These are phyloP conservation scores for Scophthalmus maximus DNA, from an alignment of 2,113 vertebrate species.

Conservation along the genomic window DNA sequence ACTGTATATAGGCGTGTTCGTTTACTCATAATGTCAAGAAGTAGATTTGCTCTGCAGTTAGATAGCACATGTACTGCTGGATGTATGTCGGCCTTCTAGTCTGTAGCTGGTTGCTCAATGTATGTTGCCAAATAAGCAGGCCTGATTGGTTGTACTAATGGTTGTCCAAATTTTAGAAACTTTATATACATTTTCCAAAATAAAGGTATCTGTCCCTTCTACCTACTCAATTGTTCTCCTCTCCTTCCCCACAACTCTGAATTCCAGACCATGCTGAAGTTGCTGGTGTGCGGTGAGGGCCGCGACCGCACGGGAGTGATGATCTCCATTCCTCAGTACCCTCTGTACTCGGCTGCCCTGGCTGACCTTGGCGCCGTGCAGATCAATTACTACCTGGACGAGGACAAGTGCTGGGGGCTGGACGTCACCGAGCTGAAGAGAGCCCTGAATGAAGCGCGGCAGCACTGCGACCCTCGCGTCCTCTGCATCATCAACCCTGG, in stretches of 20 bases:
- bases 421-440: conserved; percentile 85
- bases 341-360: conserved; percentile 90
- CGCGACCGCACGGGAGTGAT: conserved; percentile 85
- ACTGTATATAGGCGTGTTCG: not conserved
- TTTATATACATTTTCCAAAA: too few relatives aligned
- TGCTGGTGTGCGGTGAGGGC: conserved; percentile 87
- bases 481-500: conserved; percentile 94
- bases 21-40: too few relatives aligned
- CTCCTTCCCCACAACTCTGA: not conserved
- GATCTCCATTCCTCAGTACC: conserved; percentile 95
- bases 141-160: not conserved
- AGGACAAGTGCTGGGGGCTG: conserved; percentile 89
- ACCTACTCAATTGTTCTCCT: too few relatives aligned
- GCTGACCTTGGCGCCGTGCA: conserved; percentile 86
- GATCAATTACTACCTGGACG: conserved; percentile 90
- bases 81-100: not conserved
- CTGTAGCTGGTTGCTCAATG: not conserved
- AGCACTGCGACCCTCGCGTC: conserved; percentile 85
- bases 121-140: too few relatives aligned
- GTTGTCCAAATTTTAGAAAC: too few relatives aligned
- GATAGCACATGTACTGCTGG: too few relatives aligned
- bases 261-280: conserved; percentile 87
- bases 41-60: too few relatives aligned
- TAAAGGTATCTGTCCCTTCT: not conserved
- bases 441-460: conserved; percentile 79